These are phyloP conservation scores for Spilogale gracilis DNA, from an alignment of 2,113 vertebrate genomes.

Conservation along the genomic window DNA sequence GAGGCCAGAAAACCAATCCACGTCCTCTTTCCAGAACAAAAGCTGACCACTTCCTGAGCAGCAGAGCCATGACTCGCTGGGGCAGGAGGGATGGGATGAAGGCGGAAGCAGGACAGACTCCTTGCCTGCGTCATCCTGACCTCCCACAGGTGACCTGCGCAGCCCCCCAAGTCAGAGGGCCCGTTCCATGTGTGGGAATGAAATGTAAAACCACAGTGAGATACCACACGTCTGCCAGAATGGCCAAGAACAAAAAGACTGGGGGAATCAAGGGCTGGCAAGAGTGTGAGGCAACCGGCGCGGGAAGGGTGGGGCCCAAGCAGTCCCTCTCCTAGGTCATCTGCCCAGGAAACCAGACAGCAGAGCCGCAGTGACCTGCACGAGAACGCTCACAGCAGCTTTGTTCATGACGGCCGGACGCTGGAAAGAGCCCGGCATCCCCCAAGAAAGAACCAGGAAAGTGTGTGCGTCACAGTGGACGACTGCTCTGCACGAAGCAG, in stretches of 20 bases:
- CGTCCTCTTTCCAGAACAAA: background rate
- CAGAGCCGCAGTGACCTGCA: background rate
- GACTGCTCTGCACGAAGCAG: background rate
- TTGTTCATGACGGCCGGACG: rapidly evolving
- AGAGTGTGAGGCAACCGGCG: no score
- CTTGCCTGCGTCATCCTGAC: background rate
- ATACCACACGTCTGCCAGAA: background rate
- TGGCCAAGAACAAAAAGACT: background rate
- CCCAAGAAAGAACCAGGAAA: background rate
- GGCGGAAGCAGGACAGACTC: background rate
- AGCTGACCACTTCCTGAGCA: background rate
- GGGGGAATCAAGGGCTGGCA: no score
- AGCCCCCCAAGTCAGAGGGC: background rate
- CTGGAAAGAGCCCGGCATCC: background rate
- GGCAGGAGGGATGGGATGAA: background rate
- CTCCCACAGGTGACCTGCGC: background rate
- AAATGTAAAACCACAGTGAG: background rate
- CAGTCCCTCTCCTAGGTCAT: background rate
- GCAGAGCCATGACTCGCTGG: background rate
- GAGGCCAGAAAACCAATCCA: background rate
- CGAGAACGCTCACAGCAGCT: no score
- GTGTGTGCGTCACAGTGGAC: background rate
- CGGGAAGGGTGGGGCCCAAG: background rate
- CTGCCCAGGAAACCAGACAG: rapidly evolving
- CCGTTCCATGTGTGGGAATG: background rate